A percentile compares a stretch with the other conserved stretches of the same genome.
Conservation (phyloP, 1,140 invertebrate genomes). For the Bombus sibiricus region DNA sequence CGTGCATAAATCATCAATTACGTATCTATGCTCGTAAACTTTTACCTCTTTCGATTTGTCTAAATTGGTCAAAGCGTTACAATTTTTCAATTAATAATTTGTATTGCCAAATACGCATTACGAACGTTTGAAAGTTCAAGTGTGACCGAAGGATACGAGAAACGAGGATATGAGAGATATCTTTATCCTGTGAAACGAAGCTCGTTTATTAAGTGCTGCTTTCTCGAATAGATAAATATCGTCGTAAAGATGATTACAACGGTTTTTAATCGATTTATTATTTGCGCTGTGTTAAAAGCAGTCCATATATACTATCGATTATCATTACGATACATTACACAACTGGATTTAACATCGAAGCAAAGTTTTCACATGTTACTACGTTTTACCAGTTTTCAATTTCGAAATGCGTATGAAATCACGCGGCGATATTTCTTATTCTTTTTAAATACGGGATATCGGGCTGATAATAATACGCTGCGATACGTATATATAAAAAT, state of each 20-base stretch:
- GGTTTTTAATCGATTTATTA: neutral
- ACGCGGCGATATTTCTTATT: neutral
- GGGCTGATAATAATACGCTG: neutral
- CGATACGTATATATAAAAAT: too few species aligned
- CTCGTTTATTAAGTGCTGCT: neutral
- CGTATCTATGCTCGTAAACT: neutral
- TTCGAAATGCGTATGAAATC: neutral
- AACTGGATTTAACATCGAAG: neutral
- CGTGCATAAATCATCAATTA: too few species aligned
- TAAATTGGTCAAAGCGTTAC: too few species aligned
- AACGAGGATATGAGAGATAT: neutral
- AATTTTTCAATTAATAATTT: neutral
- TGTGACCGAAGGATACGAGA: neutral
- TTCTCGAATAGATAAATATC: neutral
- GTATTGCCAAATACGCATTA: too few species aligned
- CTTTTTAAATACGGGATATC: conserved; percentile 10
- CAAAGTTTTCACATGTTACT: neutral
- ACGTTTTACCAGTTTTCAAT: neutral
- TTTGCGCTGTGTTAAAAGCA: neutral
- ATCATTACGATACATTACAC: neutral
- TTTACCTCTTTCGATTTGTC: too few species aligned
- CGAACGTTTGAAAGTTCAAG: neutral
- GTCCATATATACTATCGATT: neutral
- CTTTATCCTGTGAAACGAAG: neutral
- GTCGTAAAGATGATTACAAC: neutral